Conservation (phyloP, 2,113 vertebrate species). For the Nothoprocta pentlandii region DNA sequence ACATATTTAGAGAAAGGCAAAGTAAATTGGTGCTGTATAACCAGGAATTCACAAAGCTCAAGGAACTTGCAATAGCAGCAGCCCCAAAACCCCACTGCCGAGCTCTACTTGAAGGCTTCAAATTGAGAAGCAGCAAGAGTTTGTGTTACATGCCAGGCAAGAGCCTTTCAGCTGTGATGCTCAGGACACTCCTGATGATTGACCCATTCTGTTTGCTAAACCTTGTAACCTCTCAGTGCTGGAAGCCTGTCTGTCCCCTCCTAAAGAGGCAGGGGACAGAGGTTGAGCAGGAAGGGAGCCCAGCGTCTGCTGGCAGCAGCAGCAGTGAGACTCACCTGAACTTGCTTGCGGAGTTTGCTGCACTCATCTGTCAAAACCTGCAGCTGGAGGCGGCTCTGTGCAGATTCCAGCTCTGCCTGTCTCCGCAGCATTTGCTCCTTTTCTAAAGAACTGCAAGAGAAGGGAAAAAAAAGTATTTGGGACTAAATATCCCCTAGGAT, state of each 20-base stretch:
- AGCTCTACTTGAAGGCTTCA: not conserved
- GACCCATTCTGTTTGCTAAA: not conserved
- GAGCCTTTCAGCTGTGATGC: not conserved
- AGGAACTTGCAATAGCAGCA: not conserved
- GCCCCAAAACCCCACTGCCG: not conserved
- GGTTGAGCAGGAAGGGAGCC: not conserved
- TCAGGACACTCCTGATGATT: not conserved
- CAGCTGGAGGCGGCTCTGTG: constrained; percentile 90
- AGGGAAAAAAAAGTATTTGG: not conserved
- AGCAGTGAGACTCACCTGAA: constrained; percentile 82
- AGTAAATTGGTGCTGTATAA: not conserved
- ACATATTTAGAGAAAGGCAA: not conserved
- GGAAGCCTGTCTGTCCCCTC: not conserved
- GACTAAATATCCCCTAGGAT: not conserved
- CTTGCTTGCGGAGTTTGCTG: constrained; percentile 84
- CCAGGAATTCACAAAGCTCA: not conserved
- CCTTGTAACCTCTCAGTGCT: not conserved
- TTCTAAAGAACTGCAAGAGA: constrained; percentile 81
- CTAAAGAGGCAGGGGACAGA: not conserved
- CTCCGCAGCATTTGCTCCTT: constrained; percentile 87
- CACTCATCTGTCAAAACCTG: constrained; percentile 90
- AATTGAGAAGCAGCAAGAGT: not conserved
- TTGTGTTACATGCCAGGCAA: not conserved
- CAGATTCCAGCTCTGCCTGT: constrained; percentile 91
- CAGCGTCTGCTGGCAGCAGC: not conserved